These are phyloP conservation scores for Rhabdomys pumilio DNA, from an alignment of 2,797 vertebrate genomes.

Conservation along the genomic window DNA sequence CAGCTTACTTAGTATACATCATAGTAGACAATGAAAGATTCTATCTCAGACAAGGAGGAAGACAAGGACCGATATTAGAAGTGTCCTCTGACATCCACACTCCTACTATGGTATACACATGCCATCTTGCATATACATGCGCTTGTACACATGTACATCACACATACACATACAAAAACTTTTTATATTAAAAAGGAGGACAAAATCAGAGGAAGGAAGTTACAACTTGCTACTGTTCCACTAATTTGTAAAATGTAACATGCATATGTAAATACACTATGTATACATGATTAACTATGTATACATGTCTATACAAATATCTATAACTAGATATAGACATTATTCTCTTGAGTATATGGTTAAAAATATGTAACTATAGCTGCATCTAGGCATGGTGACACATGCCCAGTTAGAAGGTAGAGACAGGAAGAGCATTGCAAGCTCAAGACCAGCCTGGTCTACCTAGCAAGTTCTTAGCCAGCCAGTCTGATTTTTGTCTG, in stretches of 20 bases:
- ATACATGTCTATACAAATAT: background rate
- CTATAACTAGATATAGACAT: background rate
- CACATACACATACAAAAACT: background rate
- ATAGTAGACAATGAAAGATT: background rate
- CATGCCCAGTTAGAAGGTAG: background rate
- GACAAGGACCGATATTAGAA: background rate
- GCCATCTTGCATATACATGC: background rate
- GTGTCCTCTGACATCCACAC: background rate
- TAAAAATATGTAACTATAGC: background rate
- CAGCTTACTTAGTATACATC: background rate
- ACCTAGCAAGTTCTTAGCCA: background rate
- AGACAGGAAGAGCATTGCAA: background rate
- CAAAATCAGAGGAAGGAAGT: background rate
- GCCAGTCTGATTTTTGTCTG: background rate
- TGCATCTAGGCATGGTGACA: background rate
- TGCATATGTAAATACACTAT: too few species aligned
- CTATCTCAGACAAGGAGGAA: background rate
- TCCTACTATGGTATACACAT: background rate
- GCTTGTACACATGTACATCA: background rate
- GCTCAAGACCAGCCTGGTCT: background rate
- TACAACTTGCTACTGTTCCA: background rate
- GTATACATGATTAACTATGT: background rate
- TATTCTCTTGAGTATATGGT: slow-evolving; percentile 19
- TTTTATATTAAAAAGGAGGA: background rate
- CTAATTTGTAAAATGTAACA: background rate